phyloP scores from a whole-genome alignment of 2,797 vertebrate genomes.

The Anguilla pacifica region DNA sequence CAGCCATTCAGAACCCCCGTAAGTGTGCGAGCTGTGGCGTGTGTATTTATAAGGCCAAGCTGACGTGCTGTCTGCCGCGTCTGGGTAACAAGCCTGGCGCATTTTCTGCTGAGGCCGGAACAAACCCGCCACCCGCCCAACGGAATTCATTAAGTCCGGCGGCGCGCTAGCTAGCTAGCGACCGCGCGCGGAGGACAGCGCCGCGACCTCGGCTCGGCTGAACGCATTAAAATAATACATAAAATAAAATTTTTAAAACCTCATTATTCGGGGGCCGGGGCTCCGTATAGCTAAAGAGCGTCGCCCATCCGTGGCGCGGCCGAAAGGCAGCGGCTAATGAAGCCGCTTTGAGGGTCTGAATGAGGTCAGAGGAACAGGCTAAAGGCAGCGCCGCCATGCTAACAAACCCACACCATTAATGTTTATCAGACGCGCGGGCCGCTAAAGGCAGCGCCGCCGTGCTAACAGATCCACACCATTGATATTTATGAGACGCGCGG shows the following conservation, averaged over 20 bases:
- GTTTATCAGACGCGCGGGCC: too few relatives aligned
- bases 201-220: conserved; percentile 86
- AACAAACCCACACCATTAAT: too few relatives aligned
- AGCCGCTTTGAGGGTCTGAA: conserved; percentile 92
- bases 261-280: conserved; percentile 92
- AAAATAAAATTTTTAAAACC: conserved; percentile 65
- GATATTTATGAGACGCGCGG: conserved; percentile 90
- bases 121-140: conserved; percentile 82
- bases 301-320: conserved; percentile 94
- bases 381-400: too few relatives aligned
- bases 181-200: conserved; percentile 49
- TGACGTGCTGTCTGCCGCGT: conserved; percentile 60
- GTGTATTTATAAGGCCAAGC: conserved; percentile 63
- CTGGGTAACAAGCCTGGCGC: conserved; percentile 81
- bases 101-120: conserved; percentile 75
- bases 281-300: conserved; percentile 95
- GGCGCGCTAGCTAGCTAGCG: conserved; percentile 82
- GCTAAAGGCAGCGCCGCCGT: conserved; percentile 56
- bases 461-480: conserved; percentile 89
- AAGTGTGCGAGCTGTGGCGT: conserved; percentile 46
- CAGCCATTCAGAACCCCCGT: conserved; percentile 52
- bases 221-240: conserved; percentile 86
- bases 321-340: conserved; percentile 99
- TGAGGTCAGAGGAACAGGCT: conserved; percentile 86
- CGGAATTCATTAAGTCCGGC: conserved; percentile 82